Percentiles rank a stretch among this genome's conserved stretches.
These are phyloP conservation scores for Merodon equestris DNA, from an alignment of 2,888 invertebrate species.

Conservation along the genomic window DNA sequence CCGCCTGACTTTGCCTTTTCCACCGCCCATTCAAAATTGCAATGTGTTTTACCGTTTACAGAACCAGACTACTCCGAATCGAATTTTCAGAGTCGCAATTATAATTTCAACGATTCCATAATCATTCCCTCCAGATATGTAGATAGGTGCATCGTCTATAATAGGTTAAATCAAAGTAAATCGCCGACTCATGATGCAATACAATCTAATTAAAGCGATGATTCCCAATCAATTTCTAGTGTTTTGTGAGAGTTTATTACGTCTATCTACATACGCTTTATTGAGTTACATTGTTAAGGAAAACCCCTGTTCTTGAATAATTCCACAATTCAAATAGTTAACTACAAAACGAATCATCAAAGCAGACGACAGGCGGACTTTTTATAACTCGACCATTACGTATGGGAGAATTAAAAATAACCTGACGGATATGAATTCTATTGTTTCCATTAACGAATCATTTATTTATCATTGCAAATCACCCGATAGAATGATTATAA, in stretches of 20 bases:
- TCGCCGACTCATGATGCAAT: slow-evolving; percentile 15
- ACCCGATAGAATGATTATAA: slow-evolving; percentile 9
- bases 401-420: too few species aligned
- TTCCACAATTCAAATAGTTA: slow-evolving; percentile 13
- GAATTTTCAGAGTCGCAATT: neutral
- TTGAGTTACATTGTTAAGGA: slow-evolving; percentile 24
- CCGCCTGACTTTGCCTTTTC: neutral
- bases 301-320: slow-evolving; percentile 31
- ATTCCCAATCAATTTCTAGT: slow-evolving; percentile 37
- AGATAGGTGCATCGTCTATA: neutral
- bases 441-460: neutral
- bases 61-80: neutral
- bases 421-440: neutral
- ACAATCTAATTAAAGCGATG: slow-evolving; percentile 8
- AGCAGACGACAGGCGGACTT: neutral
- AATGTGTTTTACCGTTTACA: too few species aligned
- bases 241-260: slow-evolving; percentile 44
- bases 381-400: neutral
- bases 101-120: neutral
- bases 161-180: neutral
- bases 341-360: neutral
- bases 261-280: too few species aligned
- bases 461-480: neutral
- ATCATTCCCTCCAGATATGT: neutral
- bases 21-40: neutral